Base-by-base conservation (phyloP, 2,797 vertebrate species). In the Novumbra hubbsi region DNA sequence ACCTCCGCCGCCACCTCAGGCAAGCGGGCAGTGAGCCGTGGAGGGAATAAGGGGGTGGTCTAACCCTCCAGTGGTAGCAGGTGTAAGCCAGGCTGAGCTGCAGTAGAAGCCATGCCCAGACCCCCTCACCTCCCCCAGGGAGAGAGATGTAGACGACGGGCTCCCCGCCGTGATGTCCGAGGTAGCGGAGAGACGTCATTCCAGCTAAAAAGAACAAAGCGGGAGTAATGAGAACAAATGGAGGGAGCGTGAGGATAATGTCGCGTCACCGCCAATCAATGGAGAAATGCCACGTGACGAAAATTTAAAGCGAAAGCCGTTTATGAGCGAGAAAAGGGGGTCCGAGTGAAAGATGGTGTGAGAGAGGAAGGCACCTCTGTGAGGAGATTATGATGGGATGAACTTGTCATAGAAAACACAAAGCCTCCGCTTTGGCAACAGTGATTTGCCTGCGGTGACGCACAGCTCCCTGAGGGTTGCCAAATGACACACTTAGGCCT, bases 391-490 rank as follows among this genome's bases (percentile, higher is more conserved):
- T 81, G 80, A 70, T 41, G 66, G 45, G 69, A 28, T 28, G 62
- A 30, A 69, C 41, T 49, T 30, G 38, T 79, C 73, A 45, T 45
- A 45, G 9, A 8, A 45, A 8, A 12, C 68, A 27, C 72, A 77
- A 68, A 79, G 83, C 74, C 78, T 80, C 81, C 90, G 88, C 88
- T 90, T 90, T 91, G 89, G 87, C 87, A 92, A 90, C 88, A 87
- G 7, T 19, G 32, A 24, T 57, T 74, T 76, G 30, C 0, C 76
- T 65, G 76, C n/a, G 24, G 76, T 90, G 88, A 91, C 84, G 80
- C 88, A 88, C 82, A 77, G 28, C 70, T 77, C 4, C 5, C 71
- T 17, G n/a, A 57, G 0, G 0, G n/a, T 24, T 21, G 0, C 55
- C 55, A 57, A 57, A 57, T 12, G n/a, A 16, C 9, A 57, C 55